A percentile compares a stretch with the other conserved stretches of the same genome.
phyloP scores from a whole-genome alignment of 2,797 vertebrate genomes.

The Pyrocephalus nanus region DNA sequence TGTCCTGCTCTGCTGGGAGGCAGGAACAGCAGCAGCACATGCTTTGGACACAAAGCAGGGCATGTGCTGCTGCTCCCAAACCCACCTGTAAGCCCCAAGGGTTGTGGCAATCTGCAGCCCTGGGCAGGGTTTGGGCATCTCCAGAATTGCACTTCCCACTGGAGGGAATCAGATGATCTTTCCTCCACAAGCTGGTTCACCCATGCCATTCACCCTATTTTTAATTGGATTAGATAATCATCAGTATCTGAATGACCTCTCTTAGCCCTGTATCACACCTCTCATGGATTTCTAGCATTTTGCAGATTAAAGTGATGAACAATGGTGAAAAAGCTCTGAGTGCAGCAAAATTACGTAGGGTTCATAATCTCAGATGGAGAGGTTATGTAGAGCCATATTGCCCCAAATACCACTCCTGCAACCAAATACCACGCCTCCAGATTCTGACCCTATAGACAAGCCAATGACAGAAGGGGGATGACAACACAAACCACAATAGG shows the following conservation, averaged over 20 bases:
- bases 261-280: background rate
- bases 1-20: background rate
- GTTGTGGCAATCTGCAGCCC: background rate
- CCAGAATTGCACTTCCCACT: background rate
- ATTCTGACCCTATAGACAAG: background rate
- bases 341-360: background rate
- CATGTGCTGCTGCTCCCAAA: background rate
- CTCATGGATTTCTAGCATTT: background rate
- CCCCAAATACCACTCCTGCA: background rate
- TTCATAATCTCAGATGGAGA: background rate
- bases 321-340: background rate
- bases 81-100: background rate
- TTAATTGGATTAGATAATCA: background rate
- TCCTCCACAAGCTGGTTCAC: background rate
- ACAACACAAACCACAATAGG: fast-evolving
- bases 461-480: background rate
- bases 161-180: background rate
- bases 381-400: background rate
- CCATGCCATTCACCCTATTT: background rate
- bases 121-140: background rate
- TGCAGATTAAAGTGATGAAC: background rate
- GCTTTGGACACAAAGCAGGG: background rate
- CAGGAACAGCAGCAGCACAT: background rate
- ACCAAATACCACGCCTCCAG: background rate
- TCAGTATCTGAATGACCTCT: background rate